Percentiles rank a stretch among this genome's conserved stretches.
phyloP scores from a whole-genome alignment of 2,888 invertebrate genomes.

The Eristalinus sepulchralis region DNA sequence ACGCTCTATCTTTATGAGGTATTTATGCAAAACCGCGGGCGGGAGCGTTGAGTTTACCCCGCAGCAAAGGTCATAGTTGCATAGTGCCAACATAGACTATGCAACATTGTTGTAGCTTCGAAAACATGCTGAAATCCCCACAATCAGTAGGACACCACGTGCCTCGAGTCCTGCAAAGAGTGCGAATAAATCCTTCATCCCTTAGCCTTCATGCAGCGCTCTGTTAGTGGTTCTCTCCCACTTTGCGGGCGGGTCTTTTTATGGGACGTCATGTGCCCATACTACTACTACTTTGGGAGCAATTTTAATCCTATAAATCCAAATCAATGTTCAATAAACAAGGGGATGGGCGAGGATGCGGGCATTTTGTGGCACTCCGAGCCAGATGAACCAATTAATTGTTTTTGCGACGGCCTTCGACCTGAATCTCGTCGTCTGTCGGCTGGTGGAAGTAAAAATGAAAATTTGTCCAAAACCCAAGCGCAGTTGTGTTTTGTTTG shows the following conservation, averaged over 20 bases:
- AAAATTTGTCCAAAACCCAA: not conserved
- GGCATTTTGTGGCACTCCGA: not conserved
- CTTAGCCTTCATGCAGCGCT: not conserved
- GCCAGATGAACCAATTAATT: not conserved
- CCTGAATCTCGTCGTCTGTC: not conserved
- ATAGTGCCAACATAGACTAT: not conserved
- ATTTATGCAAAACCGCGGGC: not conserved
- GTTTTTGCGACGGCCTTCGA: not conserved
- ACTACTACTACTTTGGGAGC: not conserved
- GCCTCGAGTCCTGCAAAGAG: not conserved
- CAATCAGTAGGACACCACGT: not conserved
- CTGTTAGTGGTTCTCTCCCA: not conserved
- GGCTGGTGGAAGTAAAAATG: too few species aligned
- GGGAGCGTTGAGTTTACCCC: too few species aligned
- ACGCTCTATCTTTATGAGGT: not conserved
- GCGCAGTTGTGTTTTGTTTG: too few species aligned
- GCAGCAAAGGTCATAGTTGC: not conserved
- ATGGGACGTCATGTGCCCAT: not conserved
- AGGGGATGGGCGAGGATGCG: not conserved
- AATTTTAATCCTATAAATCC: not conserved
- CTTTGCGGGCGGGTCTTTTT: not conserved
- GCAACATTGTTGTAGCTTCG: not conserved
- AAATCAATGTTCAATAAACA: not conserved
- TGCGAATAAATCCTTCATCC: not conserved
- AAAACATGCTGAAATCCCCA: not conserved